These are phyloP conservation scores for Athetis lepigone DNA, from an alignment of 2,888 invertebrate species.

Conservation along the genomic window DNA sequence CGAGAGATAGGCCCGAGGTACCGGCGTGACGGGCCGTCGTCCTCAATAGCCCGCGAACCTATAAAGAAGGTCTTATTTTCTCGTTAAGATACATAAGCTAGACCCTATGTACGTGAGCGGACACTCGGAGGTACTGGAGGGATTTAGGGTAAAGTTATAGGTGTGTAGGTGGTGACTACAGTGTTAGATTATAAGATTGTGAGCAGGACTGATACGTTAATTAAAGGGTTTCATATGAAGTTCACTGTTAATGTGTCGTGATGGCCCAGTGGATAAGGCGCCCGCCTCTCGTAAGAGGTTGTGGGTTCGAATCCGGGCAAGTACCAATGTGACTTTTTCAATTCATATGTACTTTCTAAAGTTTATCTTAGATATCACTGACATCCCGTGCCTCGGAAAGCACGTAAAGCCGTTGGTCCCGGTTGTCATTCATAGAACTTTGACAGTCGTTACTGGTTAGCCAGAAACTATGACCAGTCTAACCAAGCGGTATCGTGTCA, in stretches of 20 bases:
- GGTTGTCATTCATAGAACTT: too few relatives aligned
- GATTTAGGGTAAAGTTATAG: constrained; percentile 12
- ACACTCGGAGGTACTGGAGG: constrained; percentile 25
- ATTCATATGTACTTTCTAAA: too few relatives aligned
- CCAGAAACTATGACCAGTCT: too few relatives aligned
- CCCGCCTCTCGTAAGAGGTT: too few relatives aligned
- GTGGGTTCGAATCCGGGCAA: too few relatives aligned
- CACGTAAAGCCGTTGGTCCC: too few relatives aligned
- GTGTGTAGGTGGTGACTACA: constrained; percentile 20
- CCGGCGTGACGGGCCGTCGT: constrained; percentile 17
- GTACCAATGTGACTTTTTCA: too few relatives aligned
- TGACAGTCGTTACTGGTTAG: too few relatives aligned
- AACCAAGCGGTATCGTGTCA: too few relatives aligned
- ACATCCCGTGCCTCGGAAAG: too few relatives aligned
- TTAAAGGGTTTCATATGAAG: background rate
- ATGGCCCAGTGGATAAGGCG: too few relatives aligned
- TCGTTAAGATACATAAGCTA: constrained; percentile 52
- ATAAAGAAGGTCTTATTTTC: constrained; percentile 49
- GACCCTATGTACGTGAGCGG: constrained; percentile 36
- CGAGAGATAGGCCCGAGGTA: constrained; percentile 20
- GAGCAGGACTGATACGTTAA: background rate
- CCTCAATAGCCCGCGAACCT: constrained; percentile 36
- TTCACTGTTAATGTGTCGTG: background rate
- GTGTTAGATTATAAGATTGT: background rate
- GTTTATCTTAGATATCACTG: too few relatives aligned